Percentiles rank a stretch among this genome's conserved stretches.
These are phyloP conservation scores for Mastomys natalensis DNA, from an alignment of 2,113 vertebrate genomes.

Conservation along the genomic window DNA sequence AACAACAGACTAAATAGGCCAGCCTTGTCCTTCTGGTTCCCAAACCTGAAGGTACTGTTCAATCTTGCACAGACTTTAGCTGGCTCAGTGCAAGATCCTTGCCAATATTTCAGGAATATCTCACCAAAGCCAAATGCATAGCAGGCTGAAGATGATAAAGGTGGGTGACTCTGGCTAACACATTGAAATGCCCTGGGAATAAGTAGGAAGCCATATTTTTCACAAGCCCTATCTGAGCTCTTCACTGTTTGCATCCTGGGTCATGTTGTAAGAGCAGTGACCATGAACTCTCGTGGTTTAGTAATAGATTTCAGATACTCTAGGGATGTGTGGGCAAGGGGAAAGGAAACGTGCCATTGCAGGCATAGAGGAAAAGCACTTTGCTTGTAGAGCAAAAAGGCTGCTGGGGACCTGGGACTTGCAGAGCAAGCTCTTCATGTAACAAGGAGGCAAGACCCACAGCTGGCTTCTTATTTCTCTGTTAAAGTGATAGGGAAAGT, in stretches of 20 bases:
- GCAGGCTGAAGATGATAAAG: neutral
- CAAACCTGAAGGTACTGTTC: slow-evolving; percentile 64
- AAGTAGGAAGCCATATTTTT: neutral
- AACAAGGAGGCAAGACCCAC: neutral
- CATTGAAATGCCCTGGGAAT: neutral
- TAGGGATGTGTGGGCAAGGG: neutral
- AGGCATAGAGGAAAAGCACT: neutral
- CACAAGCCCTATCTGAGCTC: neutral
- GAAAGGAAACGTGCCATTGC: neutral
- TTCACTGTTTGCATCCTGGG: neutral
- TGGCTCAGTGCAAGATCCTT: neutral
- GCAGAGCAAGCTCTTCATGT: neutral
- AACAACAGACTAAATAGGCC: slow-evolving; percentile 28
- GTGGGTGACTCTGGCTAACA: neutral
- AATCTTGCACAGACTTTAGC: neutral
- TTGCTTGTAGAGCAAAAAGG: neutral
- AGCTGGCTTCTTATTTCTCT: neutral
- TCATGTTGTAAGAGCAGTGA: neutral
- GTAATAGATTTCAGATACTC: neutral
- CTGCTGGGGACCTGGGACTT: too few relatives aligned
- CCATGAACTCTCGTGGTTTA: neutral
- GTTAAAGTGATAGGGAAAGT: neutral
- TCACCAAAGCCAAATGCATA: slow-evolving; percentile 10
- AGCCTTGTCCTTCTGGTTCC: slow-evolving; percentile 72
- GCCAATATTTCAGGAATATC: slow-evolving; percentile 44